Percentiles rank a stretch among this genome's conserved stretches.
Conservation (phyloP, 2,797 vertebrate genomes). For the Notoglanidium macrostoma region DNA sequence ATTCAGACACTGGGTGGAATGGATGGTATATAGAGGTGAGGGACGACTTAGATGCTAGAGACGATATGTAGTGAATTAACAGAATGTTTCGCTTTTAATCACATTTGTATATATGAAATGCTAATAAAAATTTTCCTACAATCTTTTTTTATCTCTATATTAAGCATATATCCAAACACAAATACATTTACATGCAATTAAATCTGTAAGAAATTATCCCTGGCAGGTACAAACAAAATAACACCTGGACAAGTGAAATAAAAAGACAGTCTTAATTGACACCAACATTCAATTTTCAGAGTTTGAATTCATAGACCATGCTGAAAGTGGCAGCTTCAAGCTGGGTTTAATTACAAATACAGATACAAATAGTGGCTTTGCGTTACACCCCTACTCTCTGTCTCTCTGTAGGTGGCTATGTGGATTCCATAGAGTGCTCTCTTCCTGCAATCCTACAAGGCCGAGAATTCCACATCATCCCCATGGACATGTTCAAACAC, state of each 20-base stretch:
- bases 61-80: neutral
- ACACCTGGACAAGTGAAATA: neutral
- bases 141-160: neutral
- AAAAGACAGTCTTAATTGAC: neutral
- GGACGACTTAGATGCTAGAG: neutral
- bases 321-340: neutral
- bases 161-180: neutral
- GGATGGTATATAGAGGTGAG: slow-evolving; percentile 88
- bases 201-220: neutral
- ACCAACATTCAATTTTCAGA: neutral
- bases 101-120: neutral
- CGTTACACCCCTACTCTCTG: neutral
- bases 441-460: slow-evolving; percentile 87
- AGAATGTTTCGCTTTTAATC: neutral
- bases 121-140: neutral
- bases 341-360: neutral
- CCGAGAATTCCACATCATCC: slow-evolving; percentile 87
- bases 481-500: slow-evolving; percentile 96
- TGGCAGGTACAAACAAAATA: neutral
- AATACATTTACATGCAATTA: neutral
- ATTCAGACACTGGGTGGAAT: slow-evolving; percentile 97
- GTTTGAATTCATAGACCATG: neutral
- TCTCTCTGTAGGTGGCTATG: slow-evolving; percentile 74
- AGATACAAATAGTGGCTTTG: neutral
- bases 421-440: slow-evolving; percentile 87